Base-by-base conservation (phyloP, 2,888 invertebrate species). In the Oasisia sp. region DNA sequence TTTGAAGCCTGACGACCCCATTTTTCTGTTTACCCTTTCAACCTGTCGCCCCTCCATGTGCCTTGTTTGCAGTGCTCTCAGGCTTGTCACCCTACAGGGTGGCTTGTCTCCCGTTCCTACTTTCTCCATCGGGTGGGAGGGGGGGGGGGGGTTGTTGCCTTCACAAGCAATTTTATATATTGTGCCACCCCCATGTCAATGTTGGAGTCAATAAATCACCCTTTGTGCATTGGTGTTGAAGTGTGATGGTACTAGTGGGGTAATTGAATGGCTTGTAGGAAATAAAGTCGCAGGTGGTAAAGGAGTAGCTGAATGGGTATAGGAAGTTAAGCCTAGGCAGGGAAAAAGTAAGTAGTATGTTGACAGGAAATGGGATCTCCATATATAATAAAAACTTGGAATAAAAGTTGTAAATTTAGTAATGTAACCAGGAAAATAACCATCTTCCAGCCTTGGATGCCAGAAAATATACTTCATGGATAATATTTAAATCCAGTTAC, bases 41-140 rank as follows among this genome's bases (percentile, higher is more conserved):
- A 74, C 74, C n/a, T 74, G 74, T 27, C 27, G 27, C 74, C 74
- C 74, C 74, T 74, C 74, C 74, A 74, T 74, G n/a, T 74, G 74
- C 74, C 74, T n/a, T 74, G 74, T 74, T 74, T 74, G 74, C 74
- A 74, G 27, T 74, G 74, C 74, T 74, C 74, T 74, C 74, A 74
- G 74, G 27, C 74, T 74, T 74, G 74, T 74, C 74, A 74, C 74
- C 74, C 74, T 27, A 27, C 27, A n/a, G 27, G 74, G 74, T n/a
- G 74, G 19, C 27, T 74, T n/a, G 7, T 74, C 74, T 74, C 74
- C n/a, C 27, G 5, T 27, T 0, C n/a, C 27, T n/a, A 74, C 74
- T 74, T n/a, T 19, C 74, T 8, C 27, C 74, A 74, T 74, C 1
- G 74, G 19, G 14, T 27, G 74, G 19, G 5, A 58, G 58, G 58